Conservation (phyloP, 2,888 invertebrate genomes). For the Philereme vetulata region DNA sequence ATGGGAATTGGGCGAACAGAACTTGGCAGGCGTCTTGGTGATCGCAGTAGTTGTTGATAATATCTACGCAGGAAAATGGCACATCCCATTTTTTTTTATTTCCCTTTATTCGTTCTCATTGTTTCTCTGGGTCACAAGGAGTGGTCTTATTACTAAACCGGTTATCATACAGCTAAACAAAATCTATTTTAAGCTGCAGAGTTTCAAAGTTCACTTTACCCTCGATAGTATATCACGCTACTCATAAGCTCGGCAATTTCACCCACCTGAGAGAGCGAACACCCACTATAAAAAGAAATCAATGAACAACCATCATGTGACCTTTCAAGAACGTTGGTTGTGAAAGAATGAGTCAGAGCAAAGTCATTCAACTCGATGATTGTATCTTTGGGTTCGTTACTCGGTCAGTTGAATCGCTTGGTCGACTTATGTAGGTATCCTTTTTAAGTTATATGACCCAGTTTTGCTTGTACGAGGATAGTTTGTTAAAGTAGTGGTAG, state of each 20-base stretch:
- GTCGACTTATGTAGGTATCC: slow-evolving; percentile 57
- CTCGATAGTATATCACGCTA: slow-evolving; percentile 26
- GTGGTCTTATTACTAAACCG: no score
- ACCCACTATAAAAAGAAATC: slow-evolving; percentile 43
- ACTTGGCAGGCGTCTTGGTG: no score
- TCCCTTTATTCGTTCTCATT: no score
- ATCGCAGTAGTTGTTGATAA: no score
- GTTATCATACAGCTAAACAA: not conserved
- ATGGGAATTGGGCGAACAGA: no score
- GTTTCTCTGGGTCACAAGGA: no score
- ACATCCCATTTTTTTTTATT: no score
- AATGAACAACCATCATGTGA: slow-evolving; percentile 57
- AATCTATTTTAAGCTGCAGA: not conserved
- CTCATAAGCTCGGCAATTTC: slow-evolving; percentile 28
- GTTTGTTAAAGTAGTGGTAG: slow-evolving; percentile 50
- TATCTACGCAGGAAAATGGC: no score
- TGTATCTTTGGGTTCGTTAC: slow-evolving; percentile 50
- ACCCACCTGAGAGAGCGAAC: slow-evolving; percentile 18
- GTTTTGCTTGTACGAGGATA: slow-evolving; percentile 43
- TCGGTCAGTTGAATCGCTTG: slow-evolving; percentile 66
- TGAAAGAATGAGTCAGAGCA: slow-evolving; percentile 65
- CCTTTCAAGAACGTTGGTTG: slow-evolving; percentile 72
- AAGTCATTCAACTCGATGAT: slow-evolving; percentile 71
- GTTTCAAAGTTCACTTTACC: slow-evolving; percentile 12
- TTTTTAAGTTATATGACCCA: slow-evolving; percentile 71